These are phyloP conservation scores for Philaethria dido DNA, from an alignment of 2,888 invertebrate genomes.

Conservation along the genomic window DNA sequence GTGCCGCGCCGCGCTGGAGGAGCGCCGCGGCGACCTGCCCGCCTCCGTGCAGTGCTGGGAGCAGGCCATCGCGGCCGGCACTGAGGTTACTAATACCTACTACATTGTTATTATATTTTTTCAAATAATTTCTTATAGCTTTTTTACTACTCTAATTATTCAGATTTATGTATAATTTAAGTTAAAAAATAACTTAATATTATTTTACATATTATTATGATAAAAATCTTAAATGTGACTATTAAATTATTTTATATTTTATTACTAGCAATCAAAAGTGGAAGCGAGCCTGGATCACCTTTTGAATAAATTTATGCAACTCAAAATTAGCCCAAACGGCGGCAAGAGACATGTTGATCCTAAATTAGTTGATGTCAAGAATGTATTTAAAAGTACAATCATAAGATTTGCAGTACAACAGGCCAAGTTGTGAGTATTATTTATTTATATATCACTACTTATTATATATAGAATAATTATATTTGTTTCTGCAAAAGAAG, in stretches of 20 bases:
- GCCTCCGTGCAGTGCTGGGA: constrained; percentile 84
- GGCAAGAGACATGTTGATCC: constrained; percentile 54
- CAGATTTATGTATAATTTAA: too few relatives aligned
- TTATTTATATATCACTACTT: too few relatives aligned
- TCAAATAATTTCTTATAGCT: too few relatives aligned
- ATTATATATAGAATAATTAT: too few relatives aligned
- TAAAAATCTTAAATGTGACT: neutral
- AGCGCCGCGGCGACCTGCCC: constrained; percentile 78
- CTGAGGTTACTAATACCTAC: constrained; percentile 80
- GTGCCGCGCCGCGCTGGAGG: constrained; percentile 83
- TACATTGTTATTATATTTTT: too few relatives aligned
- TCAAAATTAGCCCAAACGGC: constrained; percentile 77
- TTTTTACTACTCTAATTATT: too few relatives aligned
- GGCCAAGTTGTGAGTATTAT: constrained; percentile 67
- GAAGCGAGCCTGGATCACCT: constrained; percentile 82
- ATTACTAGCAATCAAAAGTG: constrained; percentile 74
- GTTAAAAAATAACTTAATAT: too few relatives aligned
- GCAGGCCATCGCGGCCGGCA: constrained; percentile 82
- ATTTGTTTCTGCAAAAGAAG: too few relatives aligned
- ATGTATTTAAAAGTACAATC: constrained; percentile 84
- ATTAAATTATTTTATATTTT: neutral
- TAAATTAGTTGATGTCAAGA: constrained; percentile 79
- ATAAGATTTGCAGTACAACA: constrained; percentile 84
- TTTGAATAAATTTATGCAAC: constrained; percentile 83
- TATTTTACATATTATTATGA: too few relatives aligned